Evolutionary conservation across 2,113 vertebrate genomes (phyloP), one percentile per base, ranked within the genome.

Genomic region (Vimba vimba): DNA sequence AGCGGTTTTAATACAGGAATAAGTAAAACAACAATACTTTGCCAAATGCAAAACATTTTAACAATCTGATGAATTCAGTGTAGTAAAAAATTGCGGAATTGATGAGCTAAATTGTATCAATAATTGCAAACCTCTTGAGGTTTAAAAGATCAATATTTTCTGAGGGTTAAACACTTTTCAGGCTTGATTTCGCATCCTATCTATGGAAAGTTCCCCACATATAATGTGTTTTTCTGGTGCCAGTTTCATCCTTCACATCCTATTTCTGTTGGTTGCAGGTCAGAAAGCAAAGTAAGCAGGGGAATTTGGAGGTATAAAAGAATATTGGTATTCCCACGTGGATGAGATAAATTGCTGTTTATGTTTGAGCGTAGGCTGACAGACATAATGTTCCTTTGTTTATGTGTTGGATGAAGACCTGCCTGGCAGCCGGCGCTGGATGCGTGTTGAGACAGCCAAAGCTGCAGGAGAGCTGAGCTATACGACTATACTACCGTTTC

Each of bases 301-400:
- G 84, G 60, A 77, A 36, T 86, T 83, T 86, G 45, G 33, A 74
- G 79, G 52, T 43, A 79, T 52, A 80, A 86, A 83, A 79, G 79
- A 87, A 87, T 87, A 85, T 81, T 86, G 81, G 15, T 82, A 80
- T 78, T 85, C 69, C 81, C 83, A 82, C 25, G 4, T 73, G 66
- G 77, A 82, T 33, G 79, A 79, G 82, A 85, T 85, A 88, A 88
- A 89, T 89, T 86, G 85, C 82, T 89, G 89, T 89, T 89, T 89
- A 89, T 89, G 85, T 86, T 89, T 84, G 62, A 73, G 78, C 30
- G 79, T 86, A 73, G 86, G 79, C 85, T 88, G 89, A 88, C 78
- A 86, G 86, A 81, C 83, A 81, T 88, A 86, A 89, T 86, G 86
- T 89, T 84, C 71, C 85, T 62, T 74, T 86, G 85, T 89, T 89